Evolutionary conservation across 1,140 invertebrate species (phyloP), one percentile per base, ranked within the genome.

Genomic region (Macrostomum lignano): DNA sequence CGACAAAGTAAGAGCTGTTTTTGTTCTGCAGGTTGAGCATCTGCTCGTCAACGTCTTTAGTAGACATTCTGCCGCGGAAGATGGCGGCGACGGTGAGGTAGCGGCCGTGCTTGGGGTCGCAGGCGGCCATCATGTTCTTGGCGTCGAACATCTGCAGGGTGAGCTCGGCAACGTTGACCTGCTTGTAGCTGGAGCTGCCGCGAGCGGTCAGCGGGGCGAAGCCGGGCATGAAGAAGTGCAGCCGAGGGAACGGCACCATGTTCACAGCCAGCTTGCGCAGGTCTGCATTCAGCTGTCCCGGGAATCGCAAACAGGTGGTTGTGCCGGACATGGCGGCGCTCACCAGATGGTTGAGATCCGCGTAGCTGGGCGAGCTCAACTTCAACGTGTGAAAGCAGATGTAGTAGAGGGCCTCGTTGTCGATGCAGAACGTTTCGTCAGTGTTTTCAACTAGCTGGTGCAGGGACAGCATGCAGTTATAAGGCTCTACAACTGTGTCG

Each of bases 381-480:
- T 77, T 78, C 37, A 81, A 52, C 19, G 74, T 79, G 15, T 74
- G 66, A 66, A 77, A 78, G 56, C 75, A 78, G 43, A 81, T 81
- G 52, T 79, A 74, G 46, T 79, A 79, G 9, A 79, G 62, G 29
- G 75, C 75, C 55, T 79, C 75, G 51, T 62, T 62, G 41, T 62
- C 60, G 40, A 62, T 62, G 36, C 60, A 62, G 25, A 42, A 58
- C 13, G 56, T 57, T 37, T 55, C 48, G 38, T 58, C 53, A 10
- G 52, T 51, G 36, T 53, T 49, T 33, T 56, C 52, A n/a, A 56
- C 44, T 11, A 55, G 38, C 26, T 57, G 51, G 32, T 60, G 53
- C 9, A 50, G 46, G 9, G 53, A 49, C 20, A 60, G 40, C 17
- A 50, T 51, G n/a, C 50, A 51, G 40, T 60, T 58, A 42, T 59